Evolutionary conservation across 2,888 invertebrate species (phyloP).

Genomic region (Tetanocera ferruginea): DNA sequence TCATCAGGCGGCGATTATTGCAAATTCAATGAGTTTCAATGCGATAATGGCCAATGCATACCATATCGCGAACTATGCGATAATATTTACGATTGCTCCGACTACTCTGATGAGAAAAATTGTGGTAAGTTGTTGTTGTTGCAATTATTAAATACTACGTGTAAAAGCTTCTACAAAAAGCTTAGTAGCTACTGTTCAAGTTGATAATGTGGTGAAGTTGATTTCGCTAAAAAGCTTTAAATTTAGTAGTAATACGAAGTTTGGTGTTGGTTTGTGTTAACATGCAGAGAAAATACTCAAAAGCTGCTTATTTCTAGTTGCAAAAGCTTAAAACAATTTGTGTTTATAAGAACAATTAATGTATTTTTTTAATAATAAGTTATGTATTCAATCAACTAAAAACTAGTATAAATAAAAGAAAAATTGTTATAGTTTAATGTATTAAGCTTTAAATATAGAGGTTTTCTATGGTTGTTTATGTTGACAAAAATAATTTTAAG

Average conservation of each 20-base stretch:
- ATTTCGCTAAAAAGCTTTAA: neutral
- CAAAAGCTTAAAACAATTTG: neutral
- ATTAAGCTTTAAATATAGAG: too few relatives aligned
- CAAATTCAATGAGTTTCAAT: constrained; percentile 74
- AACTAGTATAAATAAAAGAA: neutral
- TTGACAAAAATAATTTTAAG: too few relatives aligned
- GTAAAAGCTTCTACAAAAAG: neutral
- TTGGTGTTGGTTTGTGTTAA: neutral
- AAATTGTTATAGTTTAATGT: too few relatives aligned
- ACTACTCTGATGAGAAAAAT: constrained; percentile 82
- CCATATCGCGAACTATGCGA: constrained; percentile 74
- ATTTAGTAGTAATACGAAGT: neutral
- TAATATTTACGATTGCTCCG: constrained; percentile 77
- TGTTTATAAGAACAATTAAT: too few relatives aligned
- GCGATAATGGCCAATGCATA: constrained; percentile 77
- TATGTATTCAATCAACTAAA: neutral
- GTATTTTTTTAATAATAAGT: too few relatives aligned
- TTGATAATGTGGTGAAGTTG: neutral
- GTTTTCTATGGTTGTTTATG: too few relatives aligned
- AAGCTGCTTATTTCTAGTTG: neutral
- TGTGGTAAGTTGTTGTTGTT: constrained; percentile 77
- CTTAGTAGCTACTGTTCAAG: neutral
- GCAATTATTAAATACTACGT: neutral
- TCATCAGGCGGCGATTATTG: constrained; percentile 60
- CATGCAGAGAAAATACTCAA: neutral